Base-by-base conservation (phyloP, 2,797 vertebrate genomes). In the Enoplosus armatus region DNA sequence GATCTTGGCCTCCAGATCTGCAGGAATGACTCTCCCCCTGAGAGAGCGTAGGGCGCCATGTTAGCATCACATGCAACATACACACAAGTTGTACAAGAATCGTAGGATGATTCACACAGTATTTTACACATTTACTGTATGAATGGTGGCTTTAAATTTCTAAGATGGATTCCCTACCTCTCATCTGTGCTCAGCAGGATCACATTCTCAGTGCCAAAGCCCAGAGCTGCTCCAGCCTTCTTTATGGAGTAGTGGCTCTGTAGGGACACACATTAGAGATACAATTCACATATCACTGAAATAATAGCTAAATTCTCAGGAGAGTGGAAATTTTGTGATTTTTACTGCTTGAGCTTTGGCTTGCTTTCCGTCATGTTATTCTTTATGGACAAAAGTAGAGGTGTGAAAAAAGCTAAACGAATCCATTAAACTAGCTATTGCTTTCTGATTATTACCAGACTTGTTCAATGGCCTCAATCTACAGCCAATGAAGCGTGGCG, bases 211-310 rank as follows among this genome's bases (percentile, higher is more conserved):
- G 95, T 95, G 80, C 98, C 98, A 82, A 99, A 99, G n/a, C 98
- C 98, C 87, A 99, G 96, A 0, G 97, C 97, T 63, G 98, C 96
- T 77, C 98, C 98, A 24, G 98, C 97, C 90, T 99, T 99, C 94
- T 98, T 99, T 90, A 99, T 98, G 20, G 98, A 99, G 88, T 99
- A 99, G 94, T 99, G 98, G 92, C 98, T 99, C 98, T 99, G 94
- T 63, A 92, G 76, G 63, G 62, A 72, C 61, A 80, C 45, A 81
- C 47, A 61, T 10, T 11, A 22, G 20, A 33, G 11, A 37, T 27
- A 37, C 26, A 11, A 65, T 43, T 50, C 11, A 51, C 51, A 22
- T 4, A 2, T 55, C 22, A 71, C 1, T 75, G 8, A 68, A 79
- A 50, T 48, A 33, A 33, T 5, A 26, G 22, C 45, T 56, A 20